Evolutionary conservation across 2,888 invertebrate species (phyloP), one percentile per base, ranked within the genome.

Genomic region (Drosophila pegasa): DNA sequence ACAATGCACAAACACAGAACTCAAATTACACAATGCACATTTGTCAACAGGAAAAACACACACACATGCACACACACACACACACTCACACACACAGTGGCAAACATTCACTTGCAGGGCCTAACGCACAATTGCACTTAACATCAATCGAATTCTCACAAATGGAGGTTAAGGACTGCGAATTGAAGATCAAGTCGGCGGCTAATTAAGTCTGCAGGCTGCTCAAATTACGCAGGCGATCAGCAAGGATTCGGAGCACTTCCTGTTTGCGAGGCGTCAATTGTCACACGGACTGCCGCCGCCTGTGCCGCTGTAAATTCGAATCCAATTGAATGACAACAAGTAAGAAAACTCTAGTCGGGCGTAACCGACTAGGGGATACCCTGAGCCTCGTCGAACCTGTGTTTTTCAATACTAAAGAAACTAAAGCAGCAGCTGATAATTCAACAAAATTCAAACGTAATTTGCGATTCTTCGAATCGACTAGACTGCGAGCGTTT

Each of bases 321-420:
- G 85, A 86, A 88, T 86, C 79, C 90, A 90, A 91, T 91, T 90
- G 90, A 90, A 89, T 88, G 80, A 87, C 90, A 90, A n/a, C n/a
- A n/a, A n/a, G n/a, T n/a, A n/a, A n/a, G n/a, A n/a, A n/a, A n/a
- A n/a, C n/a, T n/a, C n/a, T n/a, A n/a, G n/a, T n/a, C n/a, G n/a
- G n/a, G n/a, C n/a, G n/a, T n/a, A n/a, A n/a, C n/a, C n/a, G n/a
- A n/a, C n/a, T n/a, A n/a, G n/a, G n/a, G n/a, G n/a, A n/a, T n/a
- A n/a, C n/a, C n/a, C n/a, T n/a, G n/a, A n/a, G n/a, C n/a, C n/a
- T n/a, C n/a, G n/a, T n/a, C n/a, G n/a, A n/a, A n/a, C n/a, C n/a
- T n/a, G n/a, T n/a, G n/a, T n/a, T n/a, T n/a, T n/a, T n/a, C n/a
- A n/a, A n/a, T n/a, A n/a, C n/a, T n/a, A n/a, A n/a, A n/a, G n/a